Base-by-base conservation (phyloP, 2,888 invertebrate genomes). In the Ennomos fuscantarius region DNA sequence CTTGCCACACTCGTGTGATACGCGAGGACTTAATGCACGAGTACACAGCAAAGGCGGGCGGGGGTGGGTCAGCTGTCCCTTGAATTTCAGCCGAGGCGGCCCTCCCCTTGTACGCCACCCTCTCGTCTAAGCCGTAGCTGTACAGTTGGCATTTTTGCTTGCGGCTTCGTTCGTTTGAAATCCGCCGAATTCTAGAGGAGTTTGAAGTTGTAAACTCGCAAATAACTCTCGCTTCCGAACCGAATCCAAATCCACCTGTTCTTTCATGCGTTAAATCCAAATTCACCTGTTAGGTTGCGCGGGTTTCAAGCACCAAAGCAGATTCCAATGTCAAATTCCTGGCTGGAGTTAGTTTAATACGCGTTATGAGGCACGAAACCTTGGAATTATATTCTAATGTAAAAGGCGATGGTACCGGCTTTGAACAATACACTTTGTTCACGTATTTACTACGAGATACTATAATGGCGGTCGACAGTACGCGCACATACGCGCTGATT, bases 1-100 rank as follows among this genome's bases (percentile, higher is more conserved):
- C 42, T 47, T 6, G 24, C 51, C 59, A 48, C 55, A 48, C 42
- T 47, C 52, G 50, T 40, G 39, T 47, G 66, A 63, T 65, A 65
- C 64, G 47, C 46, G 36, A 9, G 60, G 57, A 58, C 57, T 61
- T 55, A 60, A 60, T 60, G 50, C 41, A 60, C 49, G 55, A 56
- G 60, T 46, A 59, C 42, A 60, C 54, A 42, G 54, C 55, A 55
- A 53, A 40, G 57, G 61, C 31, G 37, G 43, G 56, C 43, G 45
- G 55, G 55, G 51, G 63, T 49, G 62, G 65, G 57, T 63, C 63
- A 65, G 63, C 63, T 62, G 65, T 63, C 65, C 65, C 65, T 65
- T 52, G 59, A 42, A 61, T 58, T 60, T 56, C 40, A 63, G 59
- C 46, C 49, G 55, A 48, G 60, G 42, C 53, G 46, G 55, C 37